Conservation (phyloP, 2,888 invertebrate species). For the Adelphocoris suturalis region DNA sequence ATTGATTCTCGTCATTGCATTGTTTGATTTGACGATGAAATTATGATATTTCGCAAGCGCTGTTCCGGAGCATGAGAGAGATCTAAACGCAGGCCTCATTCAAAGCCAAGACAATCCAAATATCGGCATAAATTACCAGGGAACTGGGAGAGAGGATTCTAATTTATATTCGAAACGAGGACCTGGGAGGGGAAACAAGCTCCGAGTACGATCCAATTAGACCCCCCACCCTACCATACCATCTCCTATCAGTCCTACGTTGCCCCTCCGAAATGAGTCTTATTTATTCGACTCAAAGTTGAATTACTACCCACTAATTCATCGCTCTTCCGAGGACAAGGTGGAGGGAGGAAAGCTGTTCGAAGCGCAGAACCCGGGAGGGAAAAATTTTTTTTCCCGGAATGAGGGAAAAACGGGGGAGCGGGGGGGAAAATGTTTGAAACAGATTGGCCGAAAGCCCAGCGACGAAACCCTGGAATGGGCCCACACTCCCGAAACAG, state of each 20-base stretch:
- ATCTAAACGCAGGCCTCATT: neutral
- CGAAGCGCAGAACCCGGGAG: neutral
- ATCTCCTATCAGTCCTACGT: neutral
- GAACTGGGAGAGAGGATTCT: neutral
- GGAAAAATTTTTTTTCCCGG: neutral
- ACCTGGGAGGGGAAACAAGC: neutral
- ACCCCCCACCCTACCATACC: neutral
- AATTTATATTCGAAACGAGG: constrained; percentile 51
- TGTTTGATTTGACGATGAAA: no score
- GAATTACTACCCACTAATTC: constrained; percentile 52
- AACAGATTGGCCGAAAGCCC: constrained; percentile 67
- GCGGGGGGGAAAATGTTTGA: constrained; percentile 40
- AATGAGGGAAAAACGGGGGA: neutral
- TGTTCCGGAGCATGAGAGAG: neutral
- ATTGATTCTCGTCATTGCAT: no score
- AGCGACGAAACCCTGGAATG: constrained; percentile 36
- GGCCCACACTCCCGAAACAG: neutral
- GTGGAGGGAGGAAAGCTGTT: neutral
- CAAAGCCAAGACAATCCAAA: constrained; percentile 41
- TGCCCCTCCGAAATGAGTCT: constrained; percentile 34
- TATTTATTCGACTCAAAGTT: constrained; percentile 59
- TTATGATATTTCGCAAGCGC: neutral
- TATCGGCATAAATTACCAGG: constrained; percentile 2
- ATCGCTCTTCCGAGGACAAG: constrained; percentile 13
- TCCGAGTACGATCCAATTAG: constrained; percentile 41